phyloP scores from a whole-genome alignment of 2,113 vertebrate species.

The Pristiophorus japonicus region DNA sequence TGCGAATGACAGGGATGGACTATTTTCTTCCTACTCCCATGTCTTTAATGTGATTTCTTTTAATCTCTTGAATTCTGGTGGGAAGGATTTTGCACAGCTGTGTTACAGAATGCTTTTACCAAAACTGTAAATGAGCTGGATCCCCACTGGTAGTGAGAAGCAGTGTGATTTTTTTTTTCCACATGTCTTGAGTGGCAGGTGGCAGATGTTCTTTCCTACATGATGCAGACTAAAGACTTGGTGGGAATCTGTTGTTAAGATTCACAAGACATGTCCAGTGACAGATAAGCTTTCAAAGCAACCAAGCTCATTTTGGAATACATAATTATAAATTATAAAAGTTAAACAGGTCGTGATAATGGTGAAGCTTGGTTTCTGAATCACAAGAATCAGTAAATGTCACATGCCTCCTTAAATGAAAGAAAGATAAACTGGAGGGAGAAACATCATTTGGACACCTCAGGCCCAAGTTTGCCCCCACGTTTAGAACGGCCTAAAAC shows the following conservation, averaged over 20 bases:
- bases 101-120: neutral
- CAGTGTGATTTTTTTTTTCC: neutral
- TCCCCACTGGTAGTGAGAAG: neutral
- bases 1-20: neutral
- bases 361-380: neutral
- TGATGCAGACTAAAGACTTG: neutral
- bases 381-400: neutral
- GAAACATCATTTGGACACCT: neutral
- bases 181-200: neutral
- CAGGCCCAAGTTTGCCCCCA: too few species aligned
- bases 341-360: neutral
- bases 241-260: neutral
- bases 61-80: neutral
- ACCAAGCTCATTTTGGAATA: neutral
- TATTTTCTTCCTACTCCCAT: neutral
- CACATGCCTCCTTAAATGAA: neutral
- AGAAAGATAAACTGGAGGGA: neutral
- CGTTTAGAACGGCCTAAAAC: too few species aligned
- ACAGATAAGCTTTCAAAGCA: neutral
- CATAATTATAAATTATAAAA: neutral
- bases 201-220: neutral
- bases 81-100: neutral
- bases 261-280: neutral
- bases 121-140: neutral
- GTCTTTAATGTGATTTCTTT: neutral